These are phyloP conservation scores for Pyxicephalus adspersus DNA, from an alignment of 2,113 vertebrate species.

Conservation along the genomic window DNA sequence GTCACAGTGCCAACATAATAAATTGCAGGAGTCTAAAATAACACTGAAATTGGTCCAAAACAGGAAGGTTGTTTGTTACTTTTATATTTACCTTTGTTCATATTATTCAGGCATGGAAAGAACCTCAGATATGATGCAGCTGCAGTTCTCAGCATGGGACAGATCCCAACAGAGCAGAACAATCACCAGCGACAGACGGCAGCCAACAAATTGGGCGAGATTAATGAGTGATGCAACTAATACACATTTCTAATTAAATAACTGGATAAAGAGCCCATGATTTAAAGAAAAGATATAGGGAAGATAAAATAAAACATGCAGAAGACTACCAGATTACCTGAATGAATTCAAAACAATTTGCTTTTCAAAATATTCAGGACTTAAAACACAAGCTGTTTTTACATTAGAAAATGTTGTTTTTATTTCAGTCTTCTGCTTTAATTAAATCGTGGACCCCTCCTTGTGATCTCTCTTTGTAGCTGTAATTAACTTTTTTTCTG, in stretches of 20 bases:
- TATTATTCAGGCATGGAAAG: slow-evolving; percentile 62
- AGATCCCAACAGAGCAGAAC: slow-evolving; percentile 66
- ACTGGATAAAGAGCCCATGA: slow-evolving; percentile 79
- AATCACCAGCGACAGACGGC: slow-evolving; percentile 60
- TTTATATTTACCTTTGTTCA: slow-evolving; percentile 52
- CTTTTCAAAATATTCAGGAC: too few relatives aligned
- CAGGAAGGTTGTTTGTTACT: slow-evolving; percentile 53
- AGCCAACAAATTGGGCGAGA: slow-evolving; percentile 77
- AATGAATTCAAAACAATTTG: slow-evolving; percentile 40
- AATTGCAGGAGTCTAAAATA: slow-evolving; percentile 4
- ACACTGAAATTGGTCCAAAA: slow-evolving; percentile 45
- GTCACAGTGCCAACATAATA: not conserved
- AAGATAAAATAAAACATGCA: not conserved
- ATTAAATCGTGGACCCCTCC: too few relatives aligned
- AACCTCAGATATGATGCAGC: slow-evolving; percentile 59
- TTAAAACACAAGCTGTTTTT: too few relatives aligned
- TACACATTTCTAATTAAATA: slow-evolving; percentile 87
- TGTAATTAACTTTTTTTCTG: too few relatives aligned
- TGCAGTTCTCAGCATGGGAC: slow-evolving; percentile 62
- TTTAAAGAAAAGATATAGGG: slow-evolving; percentile 72
- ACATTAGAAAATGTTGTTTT: too few relatives aligned
- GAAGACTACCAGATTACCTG: not conserved
- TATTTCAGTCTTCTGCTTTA: too few relatives aligned
- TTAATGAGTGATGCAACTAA: slow-evolving; percentile 78
- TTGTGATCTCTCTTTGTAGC: too few relatives aligned